phyloP scores from a whole-genome alignment of 2,888 invertebrate genomes.

The Tetropium fuscum region DNA sequence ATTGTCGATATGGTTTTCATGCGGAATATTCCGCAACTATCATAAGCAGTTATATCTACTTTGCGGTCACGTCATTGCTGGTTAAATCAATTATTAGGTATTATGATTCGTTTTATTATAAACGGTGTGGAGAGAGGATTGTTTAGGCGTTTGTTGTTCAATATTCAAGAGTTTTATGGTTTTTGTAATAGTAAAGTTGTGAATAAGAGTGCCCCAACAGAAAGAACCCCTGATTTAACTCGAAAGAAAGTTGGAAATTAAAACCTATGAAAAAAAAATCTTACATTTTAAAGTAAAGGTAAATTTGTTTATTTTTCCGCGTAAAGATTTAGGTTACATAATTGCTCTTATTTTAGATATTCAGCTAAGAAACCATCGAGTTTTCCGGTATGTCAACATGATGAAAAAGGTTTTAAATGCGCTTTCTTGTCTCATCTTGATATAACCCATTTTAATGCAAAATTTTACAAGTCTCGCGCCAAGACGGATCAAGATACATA shows the following conservation, averaged over 20 bases:
- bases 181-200: conserved; percentile 1
- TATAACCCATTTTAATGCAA: background rate
- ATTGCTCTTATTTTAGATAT: too few relatives aligned
- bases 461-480: background rate
- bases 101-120: too few relatives aligned
- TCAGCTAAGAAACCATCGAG: background rate
- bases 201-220: background rate
- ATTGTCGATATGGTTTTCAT: conserved; percentile 1
- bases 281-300: background rate
- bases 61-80: conserved; percentile 2
- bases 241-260: conserved; percentile 1
- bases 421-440: background rate
- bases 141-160: too few relatives aligned
- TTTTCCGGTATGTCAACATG: background rate
- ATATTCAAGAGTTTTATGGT: too few relatives aligned
- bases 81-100: background rate
- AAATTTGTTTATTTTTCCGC: background rate
- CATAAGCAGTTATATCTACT: background rate
- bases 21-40: conserved; percentile 2
- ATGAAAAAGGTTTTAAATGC: background rate
- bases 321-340: too few relatives aligned
- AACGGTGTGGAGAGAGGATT: too few relatives aligned
- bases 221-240: background rate
- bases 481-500: background rate
- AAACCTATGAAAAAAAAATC: background rate